Percentiles rank a stretch among this genome's conserved stretches.
phyloP scores from a whole-genome alignment of 1,140 invertebrate genomes.

The Armadillidium nasatum region DNA sequence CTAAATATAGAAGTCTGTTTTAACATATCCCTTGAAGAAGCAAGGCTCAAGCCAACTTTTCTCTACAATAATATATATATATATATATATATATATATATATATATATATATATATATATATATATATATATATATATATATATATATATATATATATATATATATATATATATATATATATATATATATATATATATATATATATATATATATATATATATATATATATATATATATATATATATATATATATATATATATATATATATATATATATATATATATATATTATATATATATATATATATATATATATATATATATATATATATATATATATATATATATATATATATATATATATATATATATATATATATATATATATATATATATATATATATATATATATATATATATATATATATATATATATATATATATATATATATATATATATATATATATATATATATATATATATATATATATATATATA shows the following conservation, averaged over 20 bases:
- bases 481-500: too few species aligned
- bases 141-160: constrained; percentile 14
- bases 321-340: too few species aligned
- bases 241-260: neutral
- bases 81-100: neutral
- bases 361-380: too few species aligned
- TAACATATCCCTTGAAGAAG: too few species aligned
- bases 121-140: constrained; percentile 8
- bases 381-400: too few species aligned
- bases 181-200: neutral
- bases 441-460: too few species aligned
- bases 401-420: too few species aligned
- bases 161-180: neutral
- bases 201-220: constrained; percentile 14
- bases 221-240: constrained; percentile 9
- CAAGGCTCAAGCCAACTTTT: too few species aligned
- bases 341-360: too few species aligned
- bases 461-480: too few species aligned
- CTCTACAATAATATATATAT: neutral
- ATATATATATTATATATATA: constrained; percentile 6
- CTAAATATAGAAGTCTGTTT: too few species aligned
- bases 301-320: constrained; percentile 6
- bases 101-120: neutral
- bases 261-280: constrained; percentile 6
- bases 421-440: too few species aligned